Evolutionary conservation across 2,797 vertebrate species (phyloP), one percentile per base, ranked within the genome.

Genomic region (Varecia variegata): DNA sequence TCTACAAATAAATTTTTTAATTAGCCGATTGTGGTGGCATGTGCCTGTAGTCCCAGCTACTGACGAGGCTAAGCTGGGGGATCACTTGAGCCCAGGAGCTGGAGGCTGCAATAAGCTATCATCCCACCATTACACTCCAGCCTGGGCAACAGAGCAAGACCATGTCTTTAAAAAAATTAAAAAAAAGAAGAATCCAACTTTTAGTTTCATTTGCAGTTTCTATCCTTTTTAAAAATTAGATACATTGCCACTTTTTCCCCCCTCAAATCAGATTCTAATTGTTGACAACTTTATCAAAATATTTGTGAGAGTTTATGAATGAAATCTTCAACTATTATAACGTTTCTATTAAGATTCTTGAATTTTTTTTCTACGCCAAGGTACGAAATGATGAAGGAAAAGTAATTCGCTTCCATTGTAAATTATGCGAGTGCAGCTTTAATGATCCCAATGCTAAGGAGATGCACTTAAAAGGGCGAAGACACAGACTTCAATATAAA

Each of bases 361-460:
- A 40, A n/a, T 79, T 92, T 32, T 90, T 17, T 79, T 74, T 91
- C 8, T 11, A 95, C 90, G 97, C 79, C 62, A 95, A 99, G 99
- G 99, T 99, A 92, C 98, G 99, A 94, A 99, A 99, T 15, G 99
- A 99, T 98, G 99, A 99, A 98, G 99, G 99, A 76, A 99, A 99
- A 98, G 99, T 99, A 91, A 99, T 99, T 94, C 99, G 99, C 54
- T 99, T 99, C 98, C 99, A 99, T 90, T 99, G 99, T 98, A 99
- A 99, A 97, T 99, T 99, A 52, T 99, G 99, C 68, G 99, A 99
- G 98, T 99, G 99, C 98, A 99, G 99, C 95, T 99, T 99, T 98
- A 99, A 99, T 94, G 99, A 99, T 98, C 99, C 99, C 11, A 99
- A 99, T 88, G 99, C 99, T 50, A 99, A 99, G 97, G 99, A 99